Evolutionary conservation across 2,888 invertebrate genomes (phyloP).

Genomic region (Caenorhabditis sinica): DNA sequence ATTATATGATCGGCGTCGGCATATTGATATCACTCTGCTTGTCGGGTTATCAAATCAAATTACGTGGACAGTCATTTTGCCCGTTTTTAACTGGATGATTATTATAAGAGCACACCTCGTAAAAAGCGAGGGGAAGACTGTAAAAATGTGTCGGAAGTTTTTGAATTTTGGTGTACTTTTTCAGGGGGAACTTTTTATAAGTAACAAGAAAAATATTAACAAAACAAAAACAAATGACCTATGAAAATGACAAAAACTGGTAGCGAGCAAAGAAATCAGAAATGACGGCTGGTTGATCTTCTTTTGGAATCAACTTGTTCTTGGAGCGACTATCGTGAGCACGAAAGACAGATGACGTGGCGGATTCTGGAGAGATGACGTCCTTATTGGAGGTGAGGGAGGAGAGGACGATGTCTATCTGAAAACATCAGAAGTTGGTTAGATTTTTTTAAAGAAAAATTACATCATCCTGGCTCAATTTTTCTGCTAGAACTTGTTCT

Average conservation of each 20-base stretch:
- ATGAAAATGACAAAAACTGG: constrained; percentile 36
- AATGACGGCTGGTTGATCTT: constrained; percentile 32
- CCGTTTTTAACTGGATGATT: constrained; percentile 41
- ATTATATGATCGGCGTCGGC: constrained; percentile 61
- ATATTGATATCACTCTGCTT: constrained; percentile 45
- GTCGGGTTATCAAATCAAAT: constrained; percentile 55
- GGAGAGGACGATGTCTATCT: constrained; percentile 5
- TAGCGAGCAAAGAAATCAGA: constrained; percentile 37
- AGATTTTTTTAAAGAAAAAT: background rate
- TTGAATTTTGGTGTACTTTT: constrained; percentile 9
- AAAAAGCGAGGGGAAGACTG: constrained; percentile 26
- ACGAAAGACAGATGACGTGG: constrained; percentile 47
- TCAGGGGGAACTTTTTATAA: background rate
- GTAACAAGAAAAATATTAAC: constrained; percentile 31
- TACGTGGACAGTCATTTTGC: constrained; percentile 36
- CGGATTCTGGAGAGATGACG: constrained; percentile 9
- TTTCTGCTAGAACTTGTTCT: background rate
- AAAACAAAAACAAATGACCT: constrained; percentile 18
- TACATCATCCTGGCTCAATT: constrained; percentile 18
- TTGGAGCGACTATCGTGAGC: constrained; percentile 64
- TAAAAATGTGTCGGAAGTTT: constrained; percentile 11
- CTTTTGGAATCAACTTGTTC: constrained; percentile 44
- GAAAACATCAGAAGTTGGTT: background rate
- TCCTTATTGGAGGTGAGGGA: constrained; percentile 37
- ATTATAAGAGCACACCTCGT: constrained; percentile 34